Evolutionary conservation across 2,113 vertebrate species (phyloP).

Genomic region (Danionella cerebrum): DNA sequence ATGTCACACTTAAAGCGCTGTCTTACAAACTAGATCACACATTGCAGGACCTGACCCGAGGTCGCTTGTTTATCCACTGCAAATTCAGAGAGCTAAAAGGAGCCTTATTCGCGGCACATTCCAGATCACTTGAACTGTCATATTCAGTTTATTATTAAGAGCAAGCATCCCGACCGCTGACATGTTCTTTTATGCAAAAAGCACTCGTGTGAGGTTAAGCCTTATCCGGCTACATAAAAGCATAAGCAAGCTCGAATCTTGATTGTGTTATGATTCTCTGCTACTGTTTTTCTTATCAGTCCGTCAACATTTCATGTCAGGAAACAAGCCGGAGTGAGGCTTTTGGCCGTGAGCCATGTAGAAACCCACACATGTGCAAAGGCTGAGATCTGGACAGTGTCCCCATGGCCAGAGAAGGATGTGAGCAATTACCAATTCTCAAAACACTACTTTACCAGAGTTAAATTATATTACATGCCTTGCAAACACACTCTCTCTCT

Average conservation of each 20-base stretch:
- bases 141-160: constrained; percentile 52
- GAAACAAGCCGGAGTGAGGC: constrained; percentile 22
- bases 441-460: constrained; percentile 69
- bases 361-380: constrained; percentile 16
- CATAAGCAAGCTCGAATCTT: background rate
- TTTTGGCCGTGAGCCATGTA: constrained; percentile 17
- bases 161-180: constrained; percentile 61
- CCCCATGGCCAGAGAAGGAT: constrained; percentile 65
- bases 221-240: background rate
- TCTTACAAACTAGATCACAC: constrained; percentile 30
- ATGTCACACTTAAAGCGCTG: constrained; percentile 40
- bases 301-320: constrained; percentile 33
- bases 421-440: constrained; percentile 76
- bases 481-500: constrained; percentile 41
- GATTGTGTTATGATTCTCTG: constrained; percentile 1
- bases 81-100: constrained; percentile 46
- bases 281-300: constrained; percentile 43
- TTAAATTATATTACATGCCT: constrained; percentile 71
- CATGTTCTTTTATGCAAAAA: constrained; percentile 50
- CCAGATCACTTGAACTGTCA: constrained; percentile 25
- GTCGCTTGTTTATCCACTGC: constrained; percentile 57
- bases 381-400: constrained; percentile 68
- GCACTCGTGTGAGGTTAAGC: constrained; percentile 45
- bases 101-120: constrained; percentile 49
- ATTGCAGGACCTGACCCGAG: constrained; percentile 42